Evolutionary conservation across 2,888 invertebrate genomes (phyloP), one percentile per base, ranked within the genome.

Genomic region (Agapostemon virescens): DNA sequence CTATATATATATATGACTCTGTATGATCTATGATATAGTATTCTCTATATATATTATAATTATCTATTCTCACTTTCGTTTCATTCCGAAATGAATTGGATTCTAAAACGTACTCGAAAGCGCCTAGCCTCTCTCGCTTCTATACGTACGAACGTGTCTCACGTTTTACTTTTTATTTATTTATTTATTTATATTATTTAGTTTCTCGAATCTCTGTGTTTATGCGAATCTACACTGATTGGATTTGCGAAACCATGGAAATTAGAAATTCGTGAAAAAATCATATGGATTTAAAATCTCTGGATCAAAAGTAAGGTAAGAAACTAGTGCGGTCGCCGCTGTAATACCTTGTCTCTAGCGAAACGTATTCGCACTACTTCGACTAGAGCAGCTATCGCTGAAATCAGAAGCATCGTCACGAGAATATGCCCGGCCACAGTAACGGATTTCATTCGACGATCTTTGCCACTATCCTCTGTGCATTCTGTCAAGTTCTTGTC

Each of bases 311-410:
- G 55, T 64, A 71, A 40, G 40, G 30, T 70, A 70, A 77, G 63
- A 67, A 67, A 74, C 63, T 64, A 72, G 45, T 67, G 80, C 52
- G 69, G 73, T 74, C 81, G 73, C 55, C 81, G 81, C 77, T 76
- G 70, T 78, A 80, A 76, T 90, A 90, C 90, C 90, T 90, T 89
- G 52, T 88, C 86, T 77, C 84, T 87, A 81, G 88, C 88, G 81
- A 91, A 89, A 74, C 90, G 89, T 78, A 90, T 89, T 75, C 89
- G 87, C 55, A 91, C 78, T 63, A 90, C 90, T 86, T 92, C 92
- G 76, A 91, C 88, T 68, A 92, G 82, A 61, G 92, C 91, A 11
- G 88, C 89, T 40, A 92, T 86, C 49, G 89, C 88, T 30, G 91
- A 91, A 45, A 90, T 88, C 68, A 91, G 83, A 64, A 92, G 88